Evolutionary conservation across 1,140 invertebrate species (phyloP), one percentile per base, ranked within the genome.

Genomic region (Penaeus vannamei): DNA sequence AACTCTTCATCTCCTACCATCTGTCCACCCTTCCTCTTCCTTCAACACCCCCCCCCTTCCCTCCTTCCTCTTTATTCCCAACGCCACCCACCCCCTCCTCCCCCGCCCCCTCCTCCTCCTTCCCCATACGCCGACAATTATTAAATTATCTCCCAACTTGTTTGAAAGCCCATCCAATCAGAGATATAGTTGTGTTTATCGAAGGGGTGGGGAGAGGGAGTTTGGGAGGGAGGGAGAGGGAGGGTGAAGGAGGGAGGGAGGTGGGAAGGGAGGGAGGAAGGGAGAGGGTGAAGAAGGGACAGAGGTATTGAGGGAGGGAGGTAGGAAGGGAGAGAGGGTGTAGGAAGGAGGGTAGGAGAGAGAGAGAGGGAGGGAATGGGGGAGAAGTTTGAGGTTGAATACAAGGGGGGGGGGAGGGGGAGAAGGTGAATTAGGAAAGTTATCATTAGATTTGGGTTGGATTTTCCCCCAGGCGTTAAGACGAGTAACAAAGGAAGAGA

Each of bases 151-250:
- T 88, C 32, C 32, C 64, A 88, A 83, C 62, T 88, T 82, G 86
- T 88, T 88, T 88, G 86, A 88, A 83, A 59, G 86, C 29, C n/a
- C n/a, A 29, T 29, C 86, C 86, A 88, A 88, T 88, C 86, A 88
- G 62, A 72, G 86, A 22, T 83, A 82, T 53, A 69, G 80, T 62
- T 23, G 22, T 26, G 32, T 53, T 87, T 87, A 87, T 87, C 86
- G 77, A 29, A 61, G n/a, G 20, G 76, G 53, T 14, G 53, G 53
- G 53, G 53, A 14, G 53, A 53, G 53, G 53, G 53, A 53, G 53
- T 1, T 8, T 14, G 17, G 53, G 53, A 53, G 10, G 46, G 46
- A 53, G 46, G 10, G 8, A 14, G 14, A 8, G 46, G 8, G 14
- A 8, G 46, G 8, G 14, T 0, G 46, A 14, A 8, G 10, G 46